A percentile compares a stretch with the other conserved stretches of the same genome.
These are phyloP conservation scores for Alcis repandata DNA, from an alignment of 2,888 invertebrate species.

Conservation along the genomic window DNA sequence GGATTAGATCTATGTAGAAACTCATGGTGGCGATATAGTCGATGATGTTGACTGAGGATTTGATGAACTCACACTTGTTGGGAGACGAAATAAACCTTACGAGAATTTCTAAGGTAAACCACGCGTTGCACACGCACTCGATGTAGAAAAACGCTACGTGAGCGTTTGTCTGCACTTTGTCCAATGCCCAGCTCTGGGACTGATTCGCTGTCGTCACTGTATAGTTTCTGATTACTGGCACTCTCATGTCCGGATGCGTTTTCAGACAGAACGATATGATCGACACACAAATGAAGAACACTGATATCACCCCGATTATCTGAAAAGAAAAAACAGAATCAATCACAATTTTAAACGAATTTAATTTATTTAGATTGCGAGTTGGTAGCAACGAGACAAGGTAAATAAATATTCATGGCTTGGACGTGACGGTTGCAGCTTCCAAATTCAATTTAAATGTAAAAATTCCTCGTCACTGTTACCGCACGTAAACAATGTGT, in stretches of 20 bases:
- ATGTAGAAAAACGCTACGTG: constrained; percentile 99
- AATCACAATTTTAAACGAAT: constrained; percentile 8
- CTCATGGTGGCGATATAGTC: constrained; percentile 99
- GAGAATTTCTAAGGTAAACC: constrained; percentile 99
- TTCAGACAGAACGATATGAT: constrained; percentile 99
- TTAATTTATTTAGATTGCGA: constrained; percentile 22
- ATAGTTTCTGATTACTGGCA: constrained; percentile 94
- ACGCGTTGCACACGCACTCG: constrained; percentile 99
- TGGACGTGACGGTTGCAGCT: constrained; percentile 33
- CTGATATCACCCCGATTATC: constrained; percentile 99
- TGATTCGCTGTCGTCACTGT: constrained; percentile 92
- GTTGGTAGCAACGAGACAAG: constrained; percentile 30
- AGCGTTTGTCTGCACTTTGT: constrained; percentile 97
- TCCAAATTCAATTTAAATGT: constrained; percentile 46
- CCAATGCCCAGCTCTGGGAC: constrained; percentile 93
- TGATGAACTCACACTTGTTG: constrained; percentile 97
- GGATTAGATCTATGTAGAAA: constrained; percentile 97
- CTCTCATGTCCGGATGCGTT: constrained; percentile 99
- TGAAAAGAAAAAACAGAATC: constrained; percentile 82
- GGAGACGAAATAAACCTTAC: constrained; percentile 97
- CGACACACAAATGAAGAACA: constrained; percentile 99
- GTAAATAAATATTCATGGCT: constrained; percentile 36
- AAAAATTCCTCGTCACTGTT: constrained; percentile 33
- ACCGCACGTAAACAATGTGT: constrained; percentile 22
- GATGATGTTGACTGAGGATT: constrained; percentile 99